These are phyloP conservation scores for Neuroscelio doddi DNA, from an alignment of 2,888 invertebrate species.

Conservation along the genomic window DNA sequence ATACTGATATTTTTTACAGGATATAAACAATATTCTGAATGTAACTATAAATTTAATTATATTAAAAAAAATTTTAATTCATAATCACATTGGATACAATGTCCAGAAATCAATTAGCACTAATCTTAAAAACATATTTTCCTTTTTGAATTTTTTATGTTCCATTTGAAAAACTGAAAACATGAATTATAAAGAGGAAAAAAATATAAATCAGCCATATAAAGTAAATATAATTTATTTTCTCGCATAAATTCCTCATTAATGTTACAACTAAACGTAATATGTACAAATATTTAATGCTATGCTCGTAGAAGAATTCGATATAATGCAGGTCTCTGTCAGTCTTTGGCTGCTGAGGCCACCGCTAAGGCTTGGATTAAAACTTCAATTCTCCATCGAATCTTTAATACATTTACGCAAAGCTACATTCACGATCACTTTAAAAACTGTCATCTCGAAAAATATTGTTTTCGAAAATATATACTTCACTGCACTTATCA, in stretches of 20 bases:
- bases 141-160: too few relatives aligned
- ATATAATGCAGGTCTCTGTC: slow-evolving; percentile 71
- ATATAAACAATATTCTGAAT: too few relatives aligned
- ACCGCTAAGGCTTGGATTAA: slow-evolving; percentile 56
- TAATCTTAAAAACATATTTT: too few relatives aligned
- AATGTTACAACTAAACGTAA: slow-evolving; percentile 64
- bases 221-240: slow-evolving; percentile 70
- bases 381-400: slow-evolving; percentile 53
- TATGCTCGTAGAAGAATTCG: slow-evolving; percentile 66
- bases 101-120: too few relatives aligned
- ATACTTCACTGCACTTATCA: neutral
- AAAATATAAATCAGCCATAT: too few relatives aligned
- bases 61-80: too few relatives aligned
- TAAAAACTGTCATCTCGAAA: slow-evolving; percentile 1
- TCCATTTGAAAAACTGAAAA: too few relatives aligned
- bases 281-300: slow-evolving; percentile 69
- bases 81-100: too few relatives aligned
- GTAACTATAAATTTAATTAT: too few relatives aligned
- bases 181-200: too few relatives aligned
- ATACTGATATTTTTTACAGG: too few relatives aligned
- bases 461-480: neutral
- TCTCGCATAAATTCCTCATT: slow-evolving; percentile 61
- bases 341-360: slow-evolving; percentile 70
- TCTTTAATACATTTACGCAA: slow-evolving; percentile 1
- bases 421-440: neutral